Conservation (phyloP, 2,113 vertebrate species). For the Ceyx cyanopectus region DNA sequence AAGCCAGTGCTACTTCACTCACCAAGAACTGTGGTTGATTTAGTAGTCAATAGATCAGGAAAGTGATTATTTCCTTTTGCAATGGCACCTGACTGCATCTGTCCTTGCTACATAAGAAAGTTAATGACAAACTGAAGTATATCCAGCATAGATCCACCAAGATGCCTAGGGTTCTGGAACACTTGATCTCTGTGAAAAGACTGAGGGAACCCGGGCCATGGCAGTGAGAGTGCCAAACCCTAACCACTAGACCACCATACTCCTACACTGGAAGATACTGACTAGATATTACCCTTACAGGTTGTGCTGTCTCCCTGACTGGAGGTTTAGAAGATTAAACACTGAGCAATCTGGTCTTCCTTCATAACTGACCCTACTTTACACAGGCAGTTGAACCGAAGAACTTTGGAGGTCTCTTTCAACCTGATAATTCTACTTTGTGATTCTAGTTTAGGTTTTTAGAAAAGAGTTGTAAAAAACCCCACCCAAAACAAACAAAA, state of each 20-base stretch:
- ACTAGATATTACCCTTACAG: neutral
- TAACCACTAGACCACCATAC: no score
- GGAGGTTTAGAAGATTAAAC: neutral
- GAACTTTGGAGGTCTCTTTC: neutral
- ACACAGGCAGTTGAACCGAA: neutral
- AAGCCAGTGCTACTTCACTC: neutral
- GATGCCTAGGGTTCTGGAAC: neutral
- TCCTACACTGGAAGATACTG: neutral
- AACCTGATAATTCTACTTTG: neutral
- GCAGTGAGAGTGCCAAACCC: no score
- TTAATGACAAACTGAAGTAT: neutral
- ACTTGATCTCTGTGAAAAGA: neutral
- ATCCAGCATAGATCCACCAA: neutral
- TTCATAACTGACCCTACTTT: neutral
- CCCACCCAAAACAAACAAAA: neutral
- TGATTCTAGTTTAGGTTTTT: neutral
- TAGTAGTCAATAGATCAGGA: neutral
- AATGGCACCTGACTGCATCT: neutral
- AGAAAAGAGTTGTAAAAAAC: neutral
- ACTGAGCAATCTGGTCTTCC: neutral
- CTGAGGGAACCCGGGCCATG: neutral
- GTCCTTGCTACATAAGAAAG: neutral
- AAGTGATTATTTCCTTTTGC: neutral
- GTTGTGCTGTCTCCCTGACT: neutral
- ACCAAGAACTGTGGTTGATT: neutral